Conservation (phyloP, 1,140 invertebrate species). For the Eulimnadia texana region DNA sequence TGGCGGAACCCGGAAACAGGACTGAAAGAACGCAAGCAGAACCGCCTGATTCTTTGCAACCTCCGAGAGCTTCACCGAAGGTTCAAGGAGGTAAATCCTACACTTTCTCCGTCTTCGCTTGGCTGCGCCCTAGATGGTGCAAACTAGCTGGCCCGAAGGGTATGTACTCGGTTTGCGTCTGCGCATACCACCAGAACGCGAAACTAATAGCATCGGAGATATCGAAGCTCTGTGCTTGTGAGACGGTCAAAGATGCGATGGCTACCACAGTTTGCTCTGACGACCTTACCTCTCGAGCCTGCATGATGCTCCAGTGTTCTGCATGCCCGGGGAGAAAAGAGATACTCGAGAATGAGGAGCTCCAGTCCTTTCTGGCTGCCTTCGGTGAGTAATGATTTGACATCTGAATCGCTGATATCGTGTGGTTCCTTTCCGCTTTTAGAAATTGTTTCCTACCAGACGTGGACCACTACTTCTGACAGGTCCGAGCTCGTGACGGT, state of each 20-base stretch:
- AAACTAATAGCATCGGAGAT: constrained; percentile 21
- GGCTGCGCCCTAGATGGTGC: not conserved
- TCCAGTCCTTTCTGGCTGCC: not conserved
- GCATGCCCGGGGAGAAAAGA: not conserved
- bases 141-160: not conserved
- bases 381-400: not conserved
- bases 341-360: not conserved
- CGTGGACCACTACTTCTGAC: not conserved
- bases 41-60: constrained; percentile 22
- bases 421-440: too few relatives aligned
- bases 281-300: not conserved
- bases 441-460: not conserved
- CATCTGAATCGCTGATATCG: too few relatives aligned
- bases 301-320: not conserved
- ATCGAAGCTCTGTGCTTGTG: not conserved
- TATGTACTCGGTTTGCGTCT: constrained; percentile 19
- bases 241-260: not conserved
- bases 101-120: not conserved
- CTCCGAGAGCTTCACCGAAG: constrained; percentile 18
- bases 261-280: not conserved
- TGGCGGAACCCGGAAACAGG: constrained; percentile 15
- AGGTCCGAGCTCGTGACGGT: not conserved
- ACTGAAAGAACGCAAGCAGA: constrained; percentile 19
- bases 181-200: constrained; percentile 20
- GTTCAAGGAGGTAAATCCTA: constrained; percentile 20